A percentile compares a stretch with the other conserved stretches of the same genome.
Conservation (phyloP, 1,140 invertebrate genomes). For the Halictus rubicundus region DNA sequence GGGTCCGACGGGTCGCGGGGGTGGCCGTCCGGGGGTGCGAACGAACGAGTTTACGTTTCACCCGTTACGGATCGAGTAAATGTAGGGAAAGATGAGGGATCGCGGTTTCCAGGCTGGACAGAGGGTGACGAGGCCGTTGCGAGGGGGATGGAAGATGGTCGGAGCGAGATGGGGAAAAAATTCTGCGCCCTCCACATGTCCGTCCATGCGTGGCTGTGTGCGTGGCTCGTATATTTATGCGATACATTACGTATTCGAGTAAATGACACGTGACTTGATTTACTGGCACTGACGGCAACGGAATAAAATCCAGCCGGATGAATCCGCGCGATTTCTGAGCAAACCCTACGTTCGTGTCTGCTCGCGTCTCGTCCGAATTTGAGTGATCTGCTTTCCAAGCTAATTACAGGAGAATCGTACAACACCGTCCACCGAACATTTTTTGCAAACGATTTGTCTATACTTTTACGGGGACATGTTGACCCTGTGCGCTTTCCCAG, state of each 20-base stretch:
- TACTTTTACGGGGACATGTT: constrained; percentile 8
- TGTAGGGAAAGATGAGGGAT: constrained; percentile 74
- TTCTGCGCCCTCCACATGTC: constrained; percentile 59
- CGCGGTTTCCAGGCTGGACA: constrained; percentile 70
- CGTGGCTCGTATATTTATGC: constrained; percentile 76
- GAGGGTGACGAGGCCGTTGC: constrained; percentile 46
- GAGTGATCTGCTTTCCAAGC: constrained; percentile 60
- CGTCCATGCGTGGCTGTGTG: constrained; percentile 63
- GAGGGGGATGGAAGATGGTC: constrained; percentile 8
- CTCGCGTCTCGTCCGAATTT: constrained; percentile 58
- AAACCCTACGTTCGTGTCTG: constrained; percentile 17
- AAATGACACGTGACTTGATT: constrained; percentile 79
- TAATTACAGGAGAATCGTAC: constrained; percentile 43
- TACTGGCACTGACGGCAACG: constrained; percentile 70
- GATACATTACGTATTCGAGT: constrained; percentile 78
- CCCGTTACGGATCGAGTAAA: constrained; percentile 71
- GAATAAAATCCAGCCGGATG: constrained; percentile 75
- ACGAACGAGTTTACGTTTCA: constrained; percentile 72
- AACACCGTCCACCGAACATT: no score
- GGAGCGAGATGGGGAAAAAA: constrained; percentile 52
- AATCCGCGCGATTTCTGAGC: constrained; percentile 71
- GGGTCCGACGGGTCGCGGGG: constrained; percentile 8
- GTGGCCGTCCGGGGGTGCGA: constrained; percentile 44
- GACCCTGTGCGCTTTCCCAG: constrained; percentile 19
- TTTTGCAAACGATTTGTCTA: no score